Base-by-base conservation (phyloP, 2,888 invertebrate species). In the Catonia carolina region DNA sequence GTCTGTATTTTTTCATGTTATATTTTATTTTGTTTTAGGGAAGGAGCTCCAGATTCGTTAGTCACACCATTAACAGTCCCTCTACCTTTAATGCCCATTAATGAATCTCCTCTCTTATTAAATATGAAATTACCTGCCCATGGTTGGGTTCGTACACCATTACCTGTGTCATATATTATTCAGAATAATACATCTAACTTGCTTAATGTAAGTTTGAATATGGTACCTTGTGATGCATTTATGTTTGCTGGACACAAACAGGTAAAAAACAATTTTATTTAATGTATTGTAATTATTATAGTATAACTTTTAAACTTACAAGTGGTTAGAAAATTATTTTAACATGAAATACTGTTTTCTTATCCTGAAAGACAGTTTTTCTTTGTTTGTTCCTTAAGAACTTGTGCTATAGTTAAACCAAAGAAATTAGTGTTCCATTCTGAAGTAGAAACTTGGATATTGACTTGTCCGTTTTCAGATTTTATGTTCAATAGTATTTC, bases 221-320 rank as follows among this genome's bases (percentile, higher is more conserved):
- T 92, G 74, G 90, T 91, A 65, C 83, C 86, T 6, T 87, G 84
- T 58, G 94, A 96, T 71, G 88, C 87, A 37, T 96, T 96, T 71
- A 94, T 96, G 87, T 95, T 92, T 74, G 85, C 95, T 59, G 96
- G 96, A 2, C 91, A 93, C 69, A 94, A 91, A 74, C 90, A 93
- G 78, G 86, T 87, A 68, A 58, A 59, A 48, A 36, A 12, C 7
- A 17, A n/a, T 42, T 39, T 47, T 41, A 37, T 33, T 49, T 27
- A 45, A 37, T 15, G 27, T 35, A 33, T 45, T 14, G 31, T 31
- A 36, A 14, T 23, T 17, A 6, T 2, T 23, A 31, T 47, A 51
- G 17, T 36, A n/a, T n/a, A n/a, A n/a, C n/a, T n/a, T n/a, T n/a
- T n/a, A n/a, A n/a, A n/a, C n/a, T n/a, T n/a, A n/a, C n/a, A n/a